phyloP scores from a whole-genome alignment of 1,140 invertebrate species.

The Frieseomelitta varia region DNA sequence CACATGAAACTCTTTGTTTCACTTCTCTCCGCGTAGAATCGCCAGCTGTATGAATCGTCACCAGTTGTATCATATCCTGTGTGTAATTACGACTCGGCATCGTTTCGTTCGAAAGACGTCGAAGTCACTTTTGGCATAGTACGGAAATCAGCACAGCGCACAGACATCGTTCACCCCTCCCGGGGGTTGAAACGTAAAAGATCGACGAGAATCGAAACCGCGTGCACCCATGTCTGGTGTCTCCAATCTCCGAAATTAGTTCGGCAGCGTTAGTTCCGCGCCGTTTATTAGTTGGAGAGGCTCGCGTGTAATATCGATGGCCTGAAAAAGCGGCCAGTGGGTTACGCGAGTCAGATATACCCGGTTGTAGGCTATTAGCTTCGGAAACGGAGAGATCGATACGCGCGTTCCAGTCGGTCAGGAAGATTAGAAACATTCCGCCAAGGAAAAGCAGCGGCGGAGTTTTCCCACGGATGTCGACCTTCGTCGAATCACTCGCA shows the following conservation, averaged over 20 bases:
- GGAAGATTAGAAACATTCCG: constrained; percentile 42
- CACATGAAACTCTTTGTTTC: too few relatives aligned
- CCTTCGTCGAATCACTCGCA: neutral
- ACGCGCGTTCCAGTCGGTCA: constrained; percentile 41
- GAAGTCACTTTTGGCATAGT: too few relatives aligned
- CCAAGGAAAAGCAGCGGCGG: too few relatives aligned
- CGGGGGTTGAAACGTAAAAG: neutral
- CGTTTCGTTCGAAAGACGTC: too few relatives aligned
- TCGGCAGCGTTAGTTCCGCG: neutral
- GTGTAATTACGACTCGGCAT: too few relatives aligned
- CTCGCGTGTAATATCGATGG: constrained; percentile 15
- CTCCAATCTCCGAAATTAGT: constrained; percentile 33
- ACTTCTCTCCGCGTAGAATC: too few relatives aligned
- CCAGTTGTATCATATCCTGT: too few relatives aligned
- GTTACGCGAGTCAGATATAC: constrained; percentile 49
- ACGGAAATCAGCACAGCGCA: too few relatives aligned
- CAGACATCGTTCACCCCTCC: too few relatives aligned
- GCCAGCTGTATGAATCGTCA: too few relatives aligned
- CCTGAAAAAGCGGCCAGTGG: constrained; percentile 11
- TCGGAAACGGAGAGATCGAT: constrained; percentile 56
- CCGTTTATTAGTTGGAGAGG: constrained; percentile 17
- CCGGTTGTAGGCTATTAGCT: constrained; percentile 34
- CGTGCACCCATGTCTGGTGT: neutral
- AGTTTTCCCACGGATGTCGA: neutral
- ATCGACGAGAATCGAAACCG: neutral